phyloP scores from a whole-genome alignment of 2,113 vertebrate genomes.

The Corvus hawaiiensis region DNA sequence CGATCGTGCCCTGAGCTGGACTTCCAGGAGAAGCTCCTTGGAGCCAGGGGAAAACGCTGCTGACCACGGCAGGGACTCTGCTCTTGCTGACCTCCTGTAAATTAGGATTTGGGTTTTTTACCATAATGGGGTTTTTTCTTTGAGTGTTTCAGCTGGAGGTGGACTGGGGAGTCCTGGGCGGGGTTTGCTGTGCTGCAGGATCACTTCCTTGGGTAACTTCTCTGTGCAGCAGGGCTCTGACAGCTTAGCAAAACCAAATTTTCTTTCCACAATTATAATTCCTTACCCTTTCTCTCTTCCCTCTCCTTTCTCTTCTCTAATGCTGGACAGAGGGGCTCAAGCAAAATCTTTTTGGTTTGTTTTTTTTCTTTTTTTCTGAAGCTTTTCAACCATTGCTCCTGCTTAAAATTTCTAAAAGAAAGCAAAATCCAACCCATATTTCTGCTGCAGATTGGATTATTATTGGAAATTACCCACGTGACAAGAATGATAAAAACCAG shows the following conservation, averaged over 20 bases:
- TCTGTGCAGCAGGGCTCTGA: background rate
- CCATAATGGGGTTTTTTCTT: rapidly evolving
- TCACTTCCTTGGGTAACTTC: background rate
- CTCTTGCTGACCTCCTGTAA: background rate
- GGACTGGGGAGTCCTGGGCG: background rate
- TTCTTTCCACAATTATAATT: background rate
- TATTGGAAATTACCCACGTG: background rate
- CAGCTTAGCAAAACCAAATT: background rate
- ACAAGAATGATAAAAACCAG: background rate
- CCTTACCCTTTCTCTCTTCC: background rate
- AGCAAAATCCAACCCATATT: background rate
- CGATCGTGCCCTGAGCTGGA: rapidly evolving
- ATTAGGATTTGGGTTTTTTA: background rate
- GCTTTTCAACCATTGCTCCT: background rate
- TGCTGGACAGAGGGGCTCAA: background rate
- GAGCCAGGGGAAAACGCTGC: background rate
- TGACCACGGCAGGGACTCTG: background rate
- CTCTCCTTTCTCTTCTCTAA: background rate
- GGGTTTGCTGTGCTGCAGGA: background rate
- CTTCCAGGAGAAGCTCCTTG: background rate
- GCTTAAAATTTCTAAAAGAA: background rate
- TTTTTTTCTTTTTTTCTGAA: background rate
- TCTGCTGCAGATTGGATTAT: background rate
- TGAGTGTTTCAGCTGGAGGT: background rate
- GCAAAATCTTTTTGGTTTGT: background rate